Evolutionary conservation across 1,140 invertebrate genomes (phyloP), one percentile per base, ranked within the genome.

Genomic region (Berghia stephanieae): DNA sequence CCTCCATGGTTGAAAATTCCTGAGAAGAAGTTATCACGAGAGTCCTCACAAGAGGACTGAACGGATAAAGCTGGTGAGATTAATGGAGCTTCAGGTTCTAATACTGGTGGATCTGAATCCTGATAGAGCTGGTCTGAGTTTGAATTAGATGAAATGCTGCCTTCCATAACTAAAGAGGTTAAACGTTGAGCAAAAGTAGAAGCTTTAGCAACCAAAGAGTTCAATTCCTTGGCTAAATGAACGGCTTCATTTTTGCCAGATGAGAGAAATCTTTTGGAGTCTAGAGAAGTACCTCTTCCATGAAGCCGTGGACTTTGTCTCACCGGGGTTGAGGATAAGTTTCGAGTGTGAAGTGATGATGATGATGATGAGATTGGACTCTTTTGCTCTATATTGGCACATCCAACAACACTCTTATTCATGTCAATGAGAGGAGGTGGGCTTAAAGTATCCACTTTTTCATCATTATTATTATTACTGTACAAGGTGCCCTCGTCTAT

Each of bases 51-150:
- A n/a, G 74, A 76, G 13, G 74, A 76, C n/a, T 63, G 27, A n/a
- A 60, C 31, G 21, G 74, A 76, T 24, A 66, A 24, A 34, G 74
- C 67, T 34, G 79, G 70, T 43, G 79, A 69, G n/a, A 80, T 60
- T 34, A 74, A 74, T 8, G 79, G 79, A 0, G 68, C 68, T 60
- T 80, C 70, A 36, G 70, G 79, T 46, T 80, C 79, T 49, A 80
- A 71, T 1, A 80, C 71, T 21, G 79, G 79, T 27, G 79, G 79
- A 38, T 80, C 79, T 27, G 55, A 80, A 24, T 57, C 75, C 46
- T 80, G 75, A 34, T 63, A 72, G 10, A 6, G n/a, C 6, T 60
- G n/a, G 43, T 66, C 74, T 27, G 38, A 49, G 10, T 44, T 24
- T 27, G 60, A 67, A 60, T 36, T 49, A n/a, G n/a, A n/a, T n/a